A percentile compares a stretch with the other conserved stretches of the same genome.
phyloP scores from a whole-genome alignment of 2,797 vertebrate species.

The Bryconaethiops microstoma region DNA sequence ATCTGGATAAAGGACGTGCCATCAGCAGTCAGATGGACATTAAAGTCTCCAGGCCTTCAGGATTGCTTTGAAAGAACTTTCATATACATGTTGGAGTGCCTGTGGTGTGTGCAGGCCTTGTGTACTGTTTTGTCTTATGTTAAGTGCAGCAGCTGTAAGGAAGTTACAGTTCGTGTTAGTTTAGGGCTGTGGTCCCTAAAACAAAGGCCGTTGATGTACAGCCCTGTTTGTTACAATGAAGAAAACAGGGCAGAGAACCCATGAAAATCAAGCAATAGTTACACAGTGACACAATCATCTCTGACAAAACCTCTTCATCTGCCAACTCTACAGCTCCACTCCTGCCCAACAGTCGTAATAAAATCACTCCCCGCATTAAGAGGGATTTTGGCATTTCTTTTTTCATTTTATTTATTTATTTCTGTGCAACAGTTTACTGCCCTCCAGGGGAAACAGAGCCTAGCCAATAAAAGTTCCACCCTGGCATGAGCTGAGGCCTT shows the following conservation, averaged over 20 bases:
- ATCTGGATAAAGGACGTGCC: constrained; percentile 4
- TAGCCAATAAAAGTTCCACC: constrained; percentile 80
- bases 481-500: constrained; percentile 75
- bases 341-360: constrained; percentile 75
- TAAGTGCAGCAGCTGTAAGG: not conserved
- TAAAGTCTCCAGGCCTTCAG: constrained; percentile 2
- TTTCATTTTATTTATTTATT: constrained; percentile 74
- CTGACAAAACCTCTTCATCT: constrained; percentile 51
- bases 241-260: constrained; percentile 34
- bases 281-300: constrained; percentile 52
- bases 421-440: constrained; percentile 77
- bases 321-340: constrained; percentile 65
- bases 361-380: constrained; percentile 77
- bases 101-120: not conserved
- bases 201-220: constrained; percentile 15
- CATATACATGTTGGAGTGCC: not conserved
- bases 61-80: not conserved
- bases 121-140: not conserved
- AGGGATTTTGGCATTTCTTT: constrained; percentile 77
- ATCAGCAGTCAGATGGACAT: constrained; percentile 6
- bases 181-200: not conserved
- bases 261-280: constrained; percentile 48
- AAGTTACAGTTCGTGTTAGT: constrained; percentile 13
- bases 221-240: constrained; percentile 33
- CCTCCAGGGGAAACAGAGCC: constrained; percentile 74